Evolutionary conservation across 2,113 vertebrate genomes (phyloP), one percentile per base, ranked within the genome.

Genomic region (Rhinoderma darwinii): DNA sequence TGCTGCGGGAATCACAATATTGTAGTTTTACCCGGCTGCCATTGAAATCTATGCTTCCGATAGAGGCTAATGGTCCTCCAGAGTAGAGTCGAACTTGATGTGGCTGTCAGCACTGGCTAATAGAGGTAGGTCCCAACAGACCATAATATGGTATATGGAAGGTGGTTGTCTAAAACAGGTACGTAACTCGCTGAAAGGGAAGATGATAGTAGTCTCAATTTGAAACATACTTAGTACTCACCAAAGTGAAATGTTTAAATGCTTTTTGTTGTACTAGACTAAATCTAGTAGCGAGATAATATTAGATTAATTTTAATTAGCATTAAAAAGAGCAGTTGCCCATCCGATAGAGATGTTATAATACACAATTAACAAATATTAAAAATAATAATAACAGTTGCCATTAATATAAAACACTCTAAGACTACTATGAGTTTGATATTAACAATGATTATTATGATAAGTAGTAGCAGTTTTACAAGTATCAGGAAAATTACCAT

Each of bases 11-110:
- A 41, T 4, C 37, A 72, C 22, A 25, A 20, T 72, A 39, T 72
- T 72, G 4, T 72, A 41, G 68, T 25, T 4, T 20, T 72, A 72
- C 35, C 10, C 5, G 68, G 22, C 68, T 25, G 68, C 35, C 37
- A 72, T 72, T 72, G 68, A 72, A n/a, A n/a, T n/a, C n/a, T n/a
- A n/a, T n/a, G n/a, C n/a, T 72, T 72, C 14, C 35, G 41, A 72
- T 41, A 20, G 6, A 41, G 35, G 37, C 32, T 72, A 72, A 72
- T 72, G 68, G 35, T 41, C 35, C 68, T 72, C 68, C 68, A 39
- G 37, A 72, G 68, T 72, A 12, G 37, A 41, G 68, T 14, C 9
- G 8, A 39, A 72, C 68, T 22, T 72, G 68, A 72, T 72, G 68
- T 72, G 68, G 68, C 68, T 72, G 68, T 72, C 68, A 72, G 20